Evolutionary conservation across 1,140 invertebrate genomes (phyloP).

Genomic region (Andricus grossulariae): DNA sequence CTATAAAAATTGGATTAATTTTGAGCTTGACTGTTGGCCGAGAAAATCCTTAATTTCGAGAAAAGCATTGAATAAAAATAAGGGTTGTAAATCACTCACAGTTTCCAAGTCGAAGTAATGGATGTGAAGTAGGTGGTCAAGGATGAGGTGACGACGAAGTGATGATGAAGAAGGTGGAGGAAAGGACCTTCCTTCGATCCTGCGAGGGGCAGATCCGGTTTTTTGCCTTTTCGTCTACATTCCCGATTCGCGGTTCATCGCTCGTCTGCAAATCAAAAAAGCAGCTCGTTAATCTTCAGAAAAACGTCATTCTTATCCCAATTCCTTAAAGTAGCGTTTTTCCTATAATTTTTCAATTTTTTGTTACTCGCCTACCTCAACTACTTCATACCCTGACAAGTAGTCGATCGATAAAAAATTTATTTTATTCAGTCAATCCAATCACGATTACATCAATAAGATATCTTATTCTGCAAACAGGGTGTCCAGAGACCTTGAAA

Average conservation of each 20-base stretch:
- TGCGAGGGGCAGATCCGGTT: slow-evolving; percentile 57
- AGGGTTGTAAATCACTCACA: slow-evolving; percentile 51
- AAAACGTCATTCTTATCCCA: slow-evolving; percentile 1
- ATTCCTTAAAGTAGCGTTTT: background rate
- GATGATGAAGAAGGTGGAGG: slow-evolving; percentile 55
- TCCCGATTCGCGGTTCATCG: slow-evolving; percentile 59
- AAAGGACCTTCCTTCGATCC: slow-evolving; percentile 59
- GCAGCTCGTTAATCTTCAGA: slow-evolving; percentile 13
- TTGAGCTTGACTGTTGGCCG: too few species aligned
- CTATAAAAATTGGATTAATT: too few species aligned
- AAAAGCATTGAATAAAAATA: background rate
- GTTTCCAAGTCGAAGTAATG: slow-evolving; percentile 48
- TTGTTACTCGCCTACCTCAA: too few species aligned
- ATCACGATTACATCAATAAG: too few species aligned
- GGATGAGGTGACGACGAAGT: slow-evolving; percentile 46
- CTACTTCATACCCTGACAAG: too few species aligned
- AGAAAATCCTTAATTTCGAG: background rate
- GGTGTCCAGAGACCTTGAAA: too few species aligned
- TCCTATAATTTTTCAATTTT: background rate
- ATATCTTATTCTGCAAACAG: too few species aligned
- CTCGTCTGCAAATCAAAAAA: slow-evolving; percentile 51
- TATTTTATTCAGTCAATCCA: too few species aligned
- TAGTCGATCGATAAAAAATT: too few species aligned
- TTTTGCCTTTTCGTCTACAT: slow-evolving; percentile 60
- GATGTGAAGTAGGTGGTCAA: slow-evolving; percentile 41